Conservation (phyloP, 1,140 invertebrate species). For the Laupala kohalensis region DNA sequence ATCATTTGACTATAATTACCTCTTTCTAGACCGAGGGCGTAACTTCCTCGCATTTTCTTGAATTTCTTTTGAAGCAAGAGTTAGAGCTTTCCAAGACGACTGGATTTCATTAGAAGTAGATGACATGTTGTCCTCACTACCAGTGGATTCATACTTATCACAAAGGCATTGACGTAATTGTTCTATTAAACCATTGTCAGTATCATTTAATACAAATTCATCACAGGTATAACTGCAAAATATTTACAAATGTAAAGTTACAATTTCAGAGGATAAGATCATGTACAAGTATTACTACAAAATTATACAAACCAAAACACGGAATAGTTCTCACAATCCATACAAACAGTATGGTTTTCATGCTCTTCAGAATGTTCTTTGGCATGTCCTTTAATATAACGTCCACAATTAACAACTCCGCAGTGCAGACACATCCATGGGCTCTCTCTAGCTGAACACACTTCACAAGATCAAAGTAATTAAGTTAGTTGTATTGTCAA, state of each 20-base stretch:
- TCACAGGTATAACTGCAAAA: slow-evolving; percentile 62
- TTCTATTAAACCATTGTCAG: slow-evolving; percentile 43
- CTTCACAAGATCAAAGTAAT: slow-evolving; percentile 37
- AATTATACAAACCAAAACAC: slow-evolving; percentile 52
- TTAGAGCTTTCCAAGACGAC: slow-evolving; percentile 13
- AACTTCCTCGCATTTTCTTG: slow-evolving; percentile 40
- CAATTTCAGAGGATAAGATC: not conserved
- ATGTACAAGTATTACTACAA: not conserved
- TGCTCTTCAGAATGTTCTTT: slow-evolving; percentile 51
- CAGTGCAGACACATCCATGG: slow-evolving; percentile 66
- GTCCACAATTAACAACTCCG: slow-evolving; percentile 58
- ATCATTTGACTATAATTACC: no score
- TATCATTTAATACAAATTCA: slow-evolving; percentile 66
- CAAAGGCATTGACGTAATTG: slow-evolving; percentile 35
- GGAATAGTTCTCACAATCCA: slow-evolving; percentile 59
- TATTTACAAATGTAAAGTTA: not conserved
- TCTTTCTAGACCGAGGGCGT: slow-evolving; percentile 42
- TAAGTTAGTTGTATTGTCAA: not conserved
- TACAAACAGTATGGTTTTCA: slow-evolving; percentile 52
- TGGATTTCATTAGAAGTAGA: slow-evolving; percentile 8
- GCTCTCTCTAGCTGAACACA: slow-evolving; percentile 51
- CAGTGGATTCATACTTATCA: not conserved
- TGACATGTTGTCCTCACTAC: slow-evolving; percentile 14
- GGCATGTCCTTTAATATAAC: slow-evolving; percentile 65
- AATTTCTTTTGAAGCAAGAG: slow-evolving; percentile 8